phyloP scores from a whole-genome alignment of 2,888 invertebrate species.

The Tenthredo notha region DNA sequence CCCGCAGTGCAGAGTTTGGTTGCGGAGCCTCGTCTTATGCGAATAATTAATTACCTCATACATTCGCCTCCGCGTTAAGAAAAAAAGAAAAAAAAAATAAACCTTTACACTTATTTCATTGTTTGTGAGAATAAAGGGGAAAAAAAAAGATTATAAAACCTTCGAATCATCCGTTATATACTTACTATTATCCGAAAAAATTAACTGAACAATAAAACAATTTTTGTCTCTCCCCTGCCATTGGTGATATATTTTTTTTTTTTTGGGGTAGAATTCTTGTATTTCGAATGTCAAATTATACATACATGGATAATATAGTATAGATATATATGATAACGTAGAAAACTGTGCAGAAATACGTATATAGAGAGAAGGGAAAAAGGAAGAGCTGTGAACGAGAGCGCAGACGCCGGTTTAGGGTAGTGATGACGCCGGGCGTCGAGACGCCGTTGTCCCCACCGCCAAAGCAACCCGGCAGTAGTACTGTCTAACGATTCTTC shows the following conservation, averaged over 20 bases:
- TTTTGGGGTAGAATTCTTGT: background rate
- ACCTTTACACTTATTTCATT: too few species aligned
- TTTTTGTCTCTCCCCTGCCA: background rate
- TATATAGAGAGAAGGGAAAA: background rate
- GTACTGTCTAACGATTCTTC: constrained; percentile 51
- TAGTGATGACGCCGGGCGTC: constrained; percentile 49
- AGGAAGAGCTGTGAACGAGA: background rate
- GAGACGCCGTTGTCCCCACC: constrained; percentile 50
- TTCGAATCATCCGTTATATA: too few species aligned
- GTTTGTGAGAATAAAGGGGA: too few species aligned
- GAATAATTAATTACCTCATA: constrained; percentile 21
- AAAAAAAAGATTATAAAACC: background rate
- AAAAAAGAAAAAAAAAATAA: too few species aligned
- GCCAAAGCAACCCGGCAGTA: constrained; percentile 44
- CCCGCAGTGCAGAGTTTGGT: background rate
- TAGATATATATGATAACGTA: background rate
- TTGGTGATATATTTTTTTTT: background rate
- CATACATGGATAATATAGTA: background rate
- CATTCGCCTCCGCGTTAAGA: background rate
- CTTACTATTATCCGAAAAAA: too few species aligned
- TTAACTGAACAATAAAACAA: background rate
- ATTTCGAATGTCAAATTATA: background rate
- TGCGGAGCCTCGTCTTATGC: background rate
- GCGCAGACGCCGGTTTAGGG: constrained; percentile 47
- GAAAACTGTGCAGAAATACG: background rate